Conservation (phyloP, 2,113 vertebrate species). For the Herpetotheres cachinnans region DNA sequence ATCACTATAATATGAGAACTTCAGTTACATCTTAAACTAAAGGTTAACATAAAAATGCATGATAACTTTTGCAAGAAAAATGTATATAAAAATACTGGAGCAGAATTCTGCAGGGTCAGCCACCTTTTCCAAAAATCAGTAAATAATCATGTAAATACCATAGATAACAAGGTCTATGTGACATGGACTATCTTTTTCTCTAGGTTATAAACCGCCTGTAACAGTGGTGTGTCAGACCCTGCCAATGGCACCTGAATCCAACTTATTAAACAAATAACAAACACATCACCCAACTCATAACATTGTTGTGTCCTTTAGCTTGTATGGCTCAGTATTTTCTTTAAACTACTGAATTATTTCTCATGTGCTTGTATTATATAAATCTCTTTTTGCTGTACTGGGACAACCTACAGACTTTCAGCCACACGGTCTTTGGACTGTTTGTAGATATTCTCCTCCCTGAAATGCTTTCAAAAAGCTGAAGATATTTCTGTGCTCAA, state of each 20-base stretch:
- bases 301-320: neutral
- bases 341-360: neutral
- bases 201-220: neutral
- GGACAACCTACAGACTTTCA: neutral
- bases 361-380: neutral
- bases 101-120: neutral
- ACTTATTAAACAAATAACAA: neutral
- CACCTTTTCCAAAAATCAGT: neutral
- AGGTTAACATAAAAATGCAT: neutral
- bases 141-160: neutral
- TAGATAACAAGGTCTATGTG: neutral
- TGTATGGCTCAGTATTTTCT: neutral
- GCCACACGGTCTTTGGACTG: neutral
- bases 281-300: neutral
- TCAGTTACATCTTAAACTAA: neutral
- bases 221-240: neutral
- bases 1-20: neutral
- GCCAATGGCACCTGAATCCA: neutral
- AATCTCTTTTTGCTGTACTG: neutral
- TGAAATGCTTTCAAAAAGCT: neutral
- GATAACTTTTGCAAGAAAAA: neutral
- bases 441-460: neutral
- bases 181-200: neutral
- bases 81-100: neutral
- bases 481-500: neutral